These are phyloP conservation scores for Coendou prehensilis DNA, from an alignment of 2,797 vertebrate genomes.

Conservation along the genomic window DNA sequence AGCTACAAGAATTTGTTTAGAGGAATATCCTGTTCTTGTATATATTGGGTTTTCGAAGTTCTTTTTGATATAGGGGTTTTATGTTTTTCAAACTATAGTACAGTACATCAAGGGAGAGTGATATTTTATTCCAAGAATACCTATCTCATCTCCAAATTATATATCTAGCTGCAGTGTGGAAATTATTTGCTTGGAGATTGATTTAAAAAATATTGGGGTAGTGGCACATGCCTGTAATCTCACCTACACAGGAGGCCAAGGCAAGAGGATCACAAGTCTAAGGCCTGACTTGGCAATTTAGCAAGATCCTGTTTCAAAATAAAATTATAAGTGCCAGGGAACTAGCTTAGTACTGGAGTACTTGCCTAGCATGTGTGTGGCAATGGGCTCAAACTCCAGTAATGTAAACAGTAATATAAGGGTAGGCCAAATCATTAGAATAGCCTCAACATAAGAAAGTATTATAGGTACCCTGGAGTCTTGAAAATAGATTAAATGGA, in stretches of 20 bases:
- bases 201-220: background rate
- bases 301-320: background rate
- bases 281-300: background rate
- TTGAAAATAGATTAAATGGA: constrained; percentile 9
- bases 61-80: constrained; percentile 8
- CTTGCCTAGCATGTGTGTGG: background rate
- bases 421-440: background rate
- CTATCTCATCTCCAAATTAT: background rate
- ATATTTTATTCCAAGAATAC: constrained; percentile 39
- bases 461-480: background rate
- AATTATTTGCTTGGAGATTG: background rate
- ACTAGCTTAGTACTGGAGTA: background rate
- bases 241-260: background rate
- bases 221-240: background rate
- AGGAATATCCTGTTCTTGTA: constrained; percentile 30
- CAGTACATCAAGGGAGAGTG: background rate
- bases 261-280: background rate
- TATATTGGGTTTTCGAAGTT: constrained; percentile 52
- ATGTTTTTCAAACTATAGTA: constrained; percentile 46
- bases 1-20: constrained; percentile 53
- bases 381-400: background rate
- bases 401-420: background rate
- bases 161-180: background rate
- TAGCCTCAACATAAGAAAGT: constrained; percentile 5
- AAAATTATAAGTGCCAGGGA: background rate